Conservation (phyloP, 64 coral and sea anemone genomes). For the Montipora sp. region DNA sequence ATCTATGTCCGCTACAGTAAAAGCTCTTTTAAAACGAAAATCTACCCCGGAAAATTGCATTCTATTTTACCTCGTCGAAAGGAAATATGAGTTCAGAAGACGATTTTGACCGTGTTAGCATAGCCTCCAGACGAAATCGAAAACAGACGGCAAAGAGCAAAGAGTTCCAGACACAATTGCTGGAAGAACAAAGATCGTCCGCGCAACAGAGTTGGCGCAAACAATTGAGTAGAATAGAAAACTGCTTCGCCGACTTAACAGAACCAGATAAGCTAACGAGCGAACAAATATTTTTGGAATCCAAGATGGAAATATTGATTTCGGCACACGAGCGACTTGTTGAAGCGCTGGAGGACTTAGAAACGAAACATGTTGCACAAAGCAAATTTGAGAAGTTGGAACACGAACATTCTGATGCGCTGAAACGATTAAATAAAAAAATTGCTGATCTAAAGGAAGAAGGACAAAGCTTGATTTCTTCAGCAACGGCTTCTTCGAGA, state of each 20-base stretch:
- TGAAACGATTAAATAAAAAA: background rate
- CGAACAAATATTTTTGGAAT: too few species aligned
- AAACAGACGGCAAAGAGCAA: background rate
- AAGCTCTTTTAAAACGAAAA: too few species aligned
- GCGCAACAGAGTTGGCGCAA: background rate
- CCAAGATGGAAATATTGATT: too few species aligned
- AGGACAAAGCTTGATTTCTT: background rate
- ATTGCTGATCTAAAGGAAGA: background rate
- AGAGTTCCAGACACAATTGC: background rate
- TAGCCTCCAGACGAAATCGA: background rate
- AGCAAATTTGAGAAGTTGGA: background rate
- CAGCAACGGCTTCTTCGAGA: background rate
- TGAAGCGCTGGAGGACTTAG: too few species aligned
- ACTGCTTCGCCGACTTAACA: background rate
- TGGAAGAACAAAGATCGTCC: background rate
- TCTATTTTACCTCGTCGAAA: too few species aligned
- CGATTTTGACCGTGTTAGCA: too few species aligned
- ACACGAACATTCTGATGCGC: background rate
- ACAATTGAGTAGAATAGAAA: slow-evolving; percentile 1
- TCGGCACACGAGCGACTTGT: too few species aligned
- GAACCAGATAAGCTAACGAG: background rate
- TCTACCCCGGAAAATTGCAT: too few species aligned
- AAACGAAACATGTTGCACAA: too few species aligned
- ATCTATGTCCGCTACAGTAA: background rate
- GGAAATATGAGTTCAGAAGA: too few species aligned